phyloP scores from a whole-genome alignment of 2,888 invertebrate species.

The Lysandra coridon region DNA sequence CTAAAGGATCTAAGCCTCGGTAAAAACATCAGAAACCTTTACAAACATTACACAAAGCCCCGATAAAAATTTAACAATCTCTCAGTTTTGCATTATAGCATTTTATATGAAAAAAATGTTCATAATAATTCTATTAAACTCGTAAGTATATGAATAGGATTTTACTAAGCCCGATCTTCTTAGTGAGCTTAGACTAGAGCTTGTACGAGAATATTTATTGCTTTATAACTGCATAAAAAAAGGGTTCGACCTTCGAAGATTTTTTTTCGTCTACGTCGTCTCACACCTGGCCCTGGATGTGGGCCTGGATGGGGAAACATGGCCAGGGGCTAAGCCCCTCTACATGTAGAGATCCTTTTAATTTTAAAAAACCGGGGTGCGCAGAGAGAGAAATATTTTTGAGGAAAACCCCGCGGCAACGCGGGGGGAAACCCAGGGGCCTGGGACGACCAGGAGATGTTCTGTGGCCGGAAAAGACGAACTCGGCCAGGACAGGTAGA shows the following conservation, averaged over 20 bases:
- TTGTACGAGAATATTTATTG: neutral
- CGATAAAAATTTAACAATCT: constrained; percentile 41
- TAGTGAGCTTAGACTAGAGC: constrained; percentile 3
- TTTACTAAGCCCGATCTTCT: neutral
- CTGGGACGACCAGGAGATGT: no score
- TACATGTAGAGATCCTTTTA: no score
- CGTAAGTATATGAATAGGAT: neutral
- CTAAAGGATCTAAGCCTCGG: constrained; percentile 42
- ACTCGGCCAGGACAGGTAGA: no score
- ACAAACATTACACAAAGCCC: constrained; percentile 42
- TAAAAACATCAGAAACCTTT: constrained; percentile 41
- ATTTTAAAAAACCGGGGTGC: no score
- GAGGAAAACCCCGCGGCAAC: no score
- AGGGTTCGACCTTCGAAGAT: neutral
- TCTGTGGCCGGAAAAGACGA: no score
- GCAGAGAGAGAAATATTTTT: no score
- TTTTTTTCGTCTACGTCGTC: no score
- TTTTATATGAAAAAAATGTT: neutral
- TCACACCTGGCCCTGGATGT: no score
- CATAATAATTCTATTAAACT: constrained; percentile 10
- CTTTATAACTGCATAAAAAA: neutral
- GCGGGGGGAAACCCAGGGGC: no score
- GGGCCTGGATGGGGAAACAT: no score
- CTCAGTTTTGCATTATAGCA: constrained; percentile 22
- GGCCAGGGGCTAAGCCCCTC: no score